Percentiles rank a stretch among this genome's conserved stretches.
These are phyloP conservation scores for Serranus cabrilla DNA, from an alignment of 2,797 vertebrate species.

Conservation along the genomic window DNA sequence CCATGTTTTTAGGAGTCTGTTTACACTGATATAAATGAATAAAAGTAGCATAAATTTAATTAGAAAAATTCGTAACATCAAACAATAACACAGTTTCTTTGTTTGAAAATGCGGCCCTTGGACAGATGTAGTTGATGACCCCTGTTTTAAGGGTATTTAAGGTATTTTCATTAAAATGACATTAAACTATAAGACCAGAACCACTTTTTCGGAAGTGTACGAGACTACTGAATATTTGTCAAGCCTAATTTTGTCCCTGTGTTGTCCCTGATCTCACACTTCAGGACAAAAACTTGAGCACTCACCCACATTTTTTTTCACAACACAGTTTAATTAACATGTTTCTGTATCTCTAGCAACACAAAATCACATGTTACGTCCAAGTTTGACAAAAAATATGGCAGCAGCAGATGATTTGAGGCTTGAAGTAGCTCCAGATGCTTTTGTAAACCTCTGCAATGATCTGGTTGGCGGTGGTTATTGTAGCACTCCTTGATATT, in stretches of 20 bases:
- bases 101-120: no score
- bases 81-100: no score
- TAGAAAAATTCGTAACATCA: no score
- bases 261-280: background rate
- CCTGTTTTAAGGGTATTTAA: no score
- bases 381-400: background rate
- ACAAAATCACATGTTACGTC: background rate
- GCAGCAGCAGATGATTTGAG: background rate
- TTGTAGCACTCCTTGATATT: conserved; percentile 37
- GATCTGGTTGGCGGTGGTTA: background rate
- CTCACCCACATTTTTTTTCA: background rate
- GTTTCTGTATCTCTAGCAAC: background rate
- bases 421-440: background rate
- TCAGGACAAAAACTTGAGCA: background rate
- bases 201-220: no score
- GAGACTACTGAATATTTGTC: no score
- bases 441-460: background rate
- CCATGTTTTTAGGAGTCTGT: no score
- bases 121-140: no score
- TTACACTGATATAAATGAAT: no score
- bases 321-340: background rate
- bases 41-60: no score
- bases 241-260: background rate
- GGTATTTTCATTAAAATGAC: no score
- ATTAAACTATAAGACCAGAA: no score